Conservation (phyloP, 1,140 invertebrate genomes). For the Rhyzopertha dominica region DNA sequence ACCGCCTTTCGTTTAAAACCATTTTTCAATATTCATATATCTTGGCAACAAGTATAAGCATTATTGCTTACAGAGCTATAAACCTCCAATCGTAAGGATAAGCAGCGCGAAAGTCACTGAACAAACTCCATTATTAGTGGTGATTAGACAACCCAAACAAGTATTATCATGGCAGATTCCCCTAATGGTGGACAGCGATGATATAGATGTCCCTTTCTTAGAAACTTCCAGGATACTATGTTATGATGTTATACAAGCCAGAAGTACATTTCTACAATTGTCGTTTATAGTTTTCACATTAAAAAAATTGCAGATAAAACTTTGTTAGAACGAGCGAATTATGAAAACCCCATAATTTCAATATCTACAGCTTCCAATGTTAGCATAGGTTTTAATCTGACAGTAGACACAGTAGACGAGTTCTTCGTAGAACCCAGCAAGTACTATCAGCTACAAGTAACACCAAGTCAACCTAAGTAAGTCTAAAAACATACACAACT, state of each 20-base stretch:
- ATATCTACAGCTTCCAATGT: constrained; percentile 54
- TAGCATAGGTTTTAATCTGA: constrained; percentile 50
- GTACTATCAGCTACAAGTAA: constrained; percentile 42
- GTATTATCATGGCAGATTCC: constrained; percentile 67
- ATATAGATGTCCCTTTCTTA: constrained; percentile 49
- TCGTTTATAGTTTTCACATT: neutral
- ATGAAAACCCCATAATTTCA: constrained; percentile 51
- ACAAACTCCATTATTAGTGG: constrained; percentile 60
- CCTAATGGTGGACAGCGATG: constrained; percentile 51
- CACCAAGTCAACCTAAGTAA: constrained; percentile 48
- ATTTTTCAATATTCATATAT: constrained; percentile 9
- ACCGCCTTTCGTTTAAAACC: too few species aligned
- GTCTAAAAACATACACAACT: neutral
- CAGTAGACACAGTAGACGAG: constrained; percentile 50
- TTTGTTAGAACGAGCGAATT: too few species aligned
- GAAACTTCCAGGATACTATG: constrained; percentile 61
- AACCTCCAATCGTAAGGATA: constrained; percentile 54
- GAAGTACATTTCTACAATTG: neutral
- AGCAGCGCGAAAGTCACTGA: constrained; percentile 48
- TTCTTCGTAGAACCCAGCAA: constrained; percentile 52
- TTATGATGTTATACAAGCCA: constrained; percentile 39
- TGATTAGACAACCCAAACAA: constrained; percentile 59
- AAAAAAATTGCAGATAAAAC: neutral
- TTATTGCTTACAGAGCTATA: neutral
- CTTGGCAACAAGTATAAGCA: neutral